Percentiles rank a stretch among this genome's conserved stretches.
These are phyloP conservation scores for Xestia rhomboidea DNA, from an alignment of 2,888 invertebrate genomes.

Conservation along the genomic window DNA sequence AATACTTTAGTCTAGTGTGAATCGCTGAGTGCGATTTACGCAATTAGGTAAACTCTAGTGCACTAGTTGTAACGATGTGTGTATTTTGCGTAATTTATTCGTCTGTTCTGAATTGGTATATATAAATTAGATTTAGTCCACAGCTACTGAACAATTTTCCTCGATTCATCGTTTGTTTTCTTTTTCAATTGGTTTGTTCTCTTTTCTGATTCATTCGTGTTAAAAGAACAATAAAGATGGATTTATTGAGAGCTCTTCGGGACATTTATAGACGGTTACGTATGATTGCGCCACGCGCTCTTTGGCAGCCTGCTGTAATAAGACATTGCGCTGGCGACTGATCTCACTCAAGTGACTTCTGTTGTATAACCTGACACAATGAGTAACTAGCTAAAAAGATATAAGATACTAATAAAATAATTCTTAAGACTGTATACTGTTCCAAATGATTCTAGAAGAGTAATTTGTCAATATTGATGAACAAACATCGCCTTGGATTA, in stretches of 20 bases:
- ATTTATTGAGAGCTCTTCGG: slow-evolving; percentile 30
- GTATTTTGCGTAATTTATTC: slow-evolving; percentile 33
- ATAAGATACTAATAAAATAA: not conserved
- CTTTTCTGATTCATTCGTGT: slow-evolving; percentile 23
- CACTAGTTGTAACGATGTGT: slow-evolving; percentile 33
- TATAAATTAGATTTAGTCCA: slow-evolving; percentile 11
- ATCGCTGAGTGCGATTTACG: slow-evolving; percentile 46
- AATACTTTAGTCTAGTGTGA: slow-evolving; percentile 39
- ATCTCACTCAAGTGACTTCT: slow-evolving; percentile 34
- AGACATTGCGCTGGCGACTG: slow-evolving; percentile 47
- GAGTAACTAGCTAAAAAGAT: slow-evolving; percentile 27
- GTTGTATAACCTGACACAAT: slow-evolving; percentile 37
- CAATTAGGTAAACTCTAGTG: slow-evolving; percentile 31
- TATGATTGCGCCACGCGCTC: slow-evolving; percentile 42
- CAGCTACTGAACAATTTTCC: slow-evolving; percentile 21
- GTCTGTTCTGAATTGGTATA: slow-evolving; percentile 15
- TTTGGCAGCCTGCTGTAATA: slow-evolving; percentile 52
- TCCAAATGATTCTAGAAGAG: not conserved
- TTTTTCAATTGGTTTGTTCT: slow-evolving; percentile 27
- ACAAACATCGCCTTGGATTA: slow-evolving; percentile 16
- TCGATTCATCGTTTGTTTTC: slow-evolving; percentile 11
- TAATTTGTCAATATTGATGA: slow-evolving; percentile 10
- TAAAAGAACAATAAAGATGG: slow-evolving; percentile 36
- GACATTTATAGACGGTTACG: slow-evolving; percentile 50
- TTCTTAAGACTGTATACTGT: not conserved